Evolutionary conservation across 1,140 invertebrate species (phyloP).

Genomic region (Lepeophtheirus salmonis): DNA sequence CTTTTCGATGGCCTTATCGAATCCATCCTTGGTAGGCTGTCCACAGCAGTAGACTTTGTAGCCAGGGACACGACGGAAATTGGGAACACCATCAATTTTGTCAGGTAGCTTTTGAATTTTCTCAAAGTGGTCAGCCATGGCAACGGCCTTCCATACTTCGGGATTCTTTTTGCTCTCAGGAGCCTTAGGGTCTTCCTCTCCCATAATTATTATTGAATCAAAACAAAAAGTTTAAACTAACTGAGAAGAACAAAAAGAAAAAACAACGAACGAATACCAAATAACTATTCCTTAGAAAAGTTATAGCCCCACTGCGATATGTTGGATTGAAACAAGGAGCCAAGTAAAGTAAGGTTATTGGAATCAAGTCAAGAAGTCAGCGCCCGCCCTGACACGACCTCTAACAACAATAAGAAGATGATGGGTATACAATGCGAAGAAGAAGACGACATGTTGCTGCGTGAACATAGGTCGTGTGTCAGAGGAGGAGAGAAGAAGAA

Average conservation of each 20-base stretch:
- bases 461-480: too few species aligned
- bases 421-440: too few species aligned
- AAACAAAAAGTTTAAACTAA: background rate
- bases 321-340: background rate
- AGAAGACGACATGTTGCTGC: too few species aligned
- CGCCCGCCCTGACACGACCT: background rate
- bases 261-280: too few species aligned
- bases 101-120: constrained; percentile 18
- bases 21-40: constrained; percentile 18
- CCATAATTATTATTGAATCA: background rate
- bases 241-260: background rate
- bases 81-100: constrained; percentile 16
- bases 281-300: background rate
- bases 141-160: constrained; percentile 17
- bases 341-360: background rate
- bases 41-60: constrained; percentile 19
- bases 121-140: constrained; percentile 18
- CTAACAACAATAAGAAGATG: too few species aligned
- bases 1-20: constrained; percentile 18
- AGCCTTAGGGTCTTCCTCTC: background rate
- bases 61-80: constrained; percentile 17
- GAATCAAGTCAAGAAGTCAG: background rate
- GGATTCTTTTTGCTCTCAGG: constrained; percentile 3
- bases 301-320: background rate
- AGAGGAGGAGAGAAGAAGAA: too few species aligned